Base-by-base conservation (phyloP, 2,113 vertebrate genomes). In the Callionymus lyra region DNA sequence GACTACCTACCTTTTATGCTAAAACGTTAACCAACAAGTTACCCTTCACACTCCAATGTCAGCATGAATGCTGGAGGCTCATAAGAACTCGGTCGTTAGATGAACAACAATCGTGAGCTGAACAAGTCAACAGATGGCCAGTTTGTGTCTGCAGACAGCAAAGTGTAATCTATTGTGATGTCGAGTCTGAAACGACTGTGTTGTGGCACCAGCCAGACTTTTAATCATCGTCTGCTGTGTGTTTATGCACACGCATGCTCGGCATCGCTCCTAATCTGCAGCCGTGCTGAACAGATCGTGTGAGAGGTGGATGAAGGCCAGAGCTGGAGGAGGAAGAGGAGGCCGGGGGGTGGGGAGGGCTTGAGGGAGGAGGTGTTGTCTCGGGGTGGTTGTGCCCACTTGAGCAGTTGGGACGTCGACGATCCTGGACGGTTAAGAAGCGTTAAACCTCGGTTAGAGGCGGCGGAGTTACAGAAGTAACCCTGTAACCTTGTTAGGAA, bases 401-500 rank as follows among this genome's bases (percentile, higher is more conserved):
- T 41, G 32, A 44, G 68, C 68, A 77, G 68, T 82, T 72, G 82
- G 86, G 84, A 88, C 87, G 82, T 4, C 4, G 21, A 27, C 8
- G 4, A 88, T 89, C 87, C 85, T 89, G 88, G 88, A 90, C 21
- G 4, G 21, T 27, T 27, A 27, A 27, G 21, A 8, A 33, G 44
- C 43, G 34, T 38, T 6, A 12, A 19, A 58, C 60, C 59, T 56
- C 63, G 56, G 53, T 48, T 44, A 56, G 59, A 59, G 41, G 9
- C 48, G 18, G 56, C 52, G 46, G 67, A 65, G 71, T 73, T 42
- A 68, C 44, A 3, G 1, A 41, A 63, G 56, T 43, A 53, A 38
- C 38, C 45, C 38, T 45, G 63, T 61, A 48, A 49, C 43, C 52
- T 63, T 54, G 56, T 57, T 53, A 59, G 48, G 32, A 44, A 41